Evolutionary conservation across 2,888 invertebrate genomes (phyloP).

Genomic region (Tanytarsus gracilentus): DNA sequence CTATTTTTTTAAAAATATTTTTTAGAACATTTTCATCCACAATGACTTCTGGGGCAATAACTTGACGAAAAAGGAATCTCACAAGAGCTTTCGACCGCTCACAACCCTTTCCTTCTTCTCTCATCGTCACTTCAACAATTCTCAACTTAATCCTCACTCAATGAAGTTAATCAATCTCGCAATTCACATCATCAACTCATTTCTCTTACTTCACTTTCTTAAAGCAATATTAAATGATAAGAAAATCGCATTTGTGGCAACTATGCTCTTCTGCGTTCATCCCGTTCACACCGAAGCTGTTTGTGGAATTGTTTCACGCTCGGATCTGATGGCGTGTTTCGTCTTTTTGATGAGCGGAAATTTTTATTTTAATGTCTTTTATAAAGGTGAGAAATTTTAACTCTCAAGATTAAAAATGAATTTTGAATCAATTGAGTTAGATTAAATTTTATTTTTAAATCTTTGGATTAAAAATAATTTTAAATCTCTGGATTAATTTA

Average conservation of each 20-base stretch:
- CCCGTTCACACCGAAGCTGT: slow-evolving; percentile 92
- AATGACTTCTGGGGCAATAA: slow-evolving; percentile 93
- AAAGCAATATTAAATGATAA: slow-evolving; percentile 29
- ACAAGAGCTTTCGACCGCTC: slow-evolving; percentile 91
- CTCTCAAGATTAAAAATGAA: neutral
- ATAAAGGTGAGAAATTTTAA: slow-evolving; percentile 25
- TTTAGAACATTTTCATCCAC: slow-evolving; percentile 51
- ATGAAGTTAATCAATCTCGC: slow-evolving; percentile 41
- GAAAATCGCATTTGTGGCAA: slow-evolving; percentile 53
- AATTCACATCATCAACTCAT: slow-evolving; percentile 34
- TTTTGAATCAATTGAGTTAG: neutral
- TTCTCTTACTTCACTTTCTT: slow-evolving; percentile 17
- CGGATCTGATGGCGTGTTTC: slow-evolving; percentile 76
- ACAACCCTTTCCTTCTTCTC: slow-evolving; percentile 62
- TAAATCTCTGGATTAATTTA: neutral
- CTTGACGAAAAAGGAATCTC: slow-evolving; percentile 69
- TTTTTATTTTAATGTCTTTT: slow-evolving; percentile 47
- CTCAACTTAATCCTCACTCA: slow-evolving; percentile 19
- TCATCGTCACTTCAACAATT: slow-evolving; percentile 52
- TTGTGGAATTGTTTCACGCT: slow-evolving; percentile 83
- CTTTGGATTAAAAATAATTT: neutral
- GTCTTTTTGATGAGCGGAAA: slow-evolving; percentile 65
- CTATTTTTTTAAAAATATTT: neutral
- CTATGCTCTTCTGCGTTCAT: slow-evolving; percentile 78
- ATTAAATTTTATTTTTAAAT: neutral